Evolutionary conservation across 2,113 vertebrate genomes (phyloP).

Genomic region (Ivindomyrus marchei): DNA sequence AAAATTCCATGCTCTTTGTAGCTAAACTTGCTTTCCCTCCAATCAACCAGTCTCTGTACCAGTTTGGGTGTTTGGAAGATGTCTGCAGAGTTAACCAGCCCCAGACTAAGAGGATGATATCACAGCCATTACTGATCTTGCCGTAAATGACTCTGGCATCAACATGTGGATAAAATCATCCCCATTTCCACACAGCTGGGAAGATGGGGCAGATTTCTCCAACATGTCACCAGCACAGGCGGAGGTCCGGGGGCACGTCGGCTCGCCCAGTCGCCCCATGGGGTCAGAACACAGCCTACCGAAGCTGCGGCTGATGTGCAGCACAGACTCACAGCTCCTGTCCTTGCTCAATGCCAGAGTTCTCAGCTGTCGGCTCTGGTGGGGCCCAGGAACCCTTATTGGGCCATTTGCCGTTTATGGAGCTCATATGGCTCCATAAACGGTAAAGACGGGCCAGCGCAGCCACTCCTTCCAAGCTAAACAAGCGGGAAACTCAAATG

Average conservation of each 20-base stretch:
- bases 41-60: neutral
- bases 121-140: neutral
- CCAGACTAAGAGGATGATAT: neutral
- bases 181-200: neutral
- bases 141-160: neutral
- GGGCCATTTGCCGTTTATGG: neutral
- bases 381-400: neutral
- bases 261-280: neutral
- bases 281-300: neutral
- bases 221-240: neutral
- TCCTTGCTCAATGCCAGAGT: neutral
- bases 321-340: neutral
- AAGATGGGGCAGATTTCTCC: neutral
- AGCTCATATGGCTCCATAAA: neutral
- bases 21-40: neutral
- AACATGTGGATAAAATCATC: neutral
- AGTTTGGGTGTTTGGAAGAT: neutral
- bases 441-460: neutral
- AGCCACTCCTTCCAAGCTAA: neutral
- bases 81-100: neutral
- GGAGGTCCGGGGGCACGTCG: neutral
- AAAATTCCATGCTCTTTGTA: neutral
- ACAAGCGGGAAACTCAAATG: neutral
- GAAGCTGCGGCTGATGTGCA: neutral
- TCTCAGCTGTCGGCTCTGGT: neutral